Conservation (phyloP, 2,797 vertebrate genomes). For the Harpagifer antarcticus region DNA sequence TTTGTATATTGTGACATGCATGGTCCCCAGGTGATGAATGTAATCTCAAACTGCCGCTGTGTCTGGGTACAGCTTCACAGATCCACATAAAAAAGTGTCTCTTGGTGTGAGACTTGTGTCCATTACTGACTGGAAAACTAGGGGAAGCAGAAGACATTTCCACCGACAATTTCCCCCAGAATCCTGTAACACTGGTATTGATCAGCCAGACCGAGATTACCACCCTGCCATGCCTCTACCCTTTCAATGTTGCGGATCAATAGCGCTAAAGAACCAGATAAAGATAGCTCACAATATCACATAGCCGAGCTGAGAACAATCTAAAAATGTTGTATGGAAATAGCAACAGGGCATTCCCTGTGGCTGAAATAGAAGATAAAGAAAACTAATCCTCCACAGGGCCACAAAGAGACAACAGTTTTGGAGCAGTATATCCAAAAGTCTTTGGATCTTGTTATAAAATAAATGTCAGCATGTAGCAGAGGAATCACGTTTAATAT, state of each 20-base stretch:
- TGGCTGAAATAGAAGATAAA: slow-evolving; percentile 35
- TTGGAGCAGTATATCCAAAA: slow-evolving; percentile 24
- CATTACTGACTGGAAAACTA: slow-evolving; percentile 32
- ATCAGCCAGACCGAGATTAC: slow-evolving; percentile 51
- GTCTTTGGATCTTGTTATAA: slow-evolving; percentile 20
- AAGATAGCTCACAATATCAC: slow-evolving; percentile 59
- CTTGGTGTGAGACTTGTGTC: neutral
- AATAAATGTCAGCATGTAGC: slow-evolving; percentile 27
- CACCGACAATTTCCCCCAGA: slow-evolving; percentile 50
- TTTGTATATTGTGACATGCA: neutral
- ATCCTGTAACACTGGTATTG: slow-evolving; percentile 41
- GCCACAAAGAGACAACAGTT: slow-evolving; percentile 41
- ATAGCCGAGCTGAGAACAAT: slow-evolving; percentile 33
- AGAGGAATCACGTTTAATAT: slow-evolving; percentile 16
- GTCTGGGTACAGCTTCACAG: neutral
- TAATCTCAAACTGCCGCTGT: neutral
- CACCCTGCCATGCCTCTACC: slow-evolving; percentile 40
- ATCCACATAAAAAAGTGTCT: neutral
- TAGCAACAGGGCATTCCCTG: slow-evolving; percentile 47
- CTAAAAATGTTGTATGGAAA: slow-evolving; percentile 49
- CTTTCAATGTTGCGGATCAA: slow-evolving; percentile 59
- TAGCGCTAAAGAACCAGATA: slow-evolving; percentile 59
- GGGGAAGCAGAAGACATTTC: slow-evolving; percentile 31
- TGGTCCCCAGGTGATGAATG: neutral
- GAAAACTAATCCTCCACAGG: slow-evolving; percentile 49